phyloP scores from a whole-genome alignment of 2,797 vertebrate genomes.

The Ambastaia sidthimunki region DNA sequence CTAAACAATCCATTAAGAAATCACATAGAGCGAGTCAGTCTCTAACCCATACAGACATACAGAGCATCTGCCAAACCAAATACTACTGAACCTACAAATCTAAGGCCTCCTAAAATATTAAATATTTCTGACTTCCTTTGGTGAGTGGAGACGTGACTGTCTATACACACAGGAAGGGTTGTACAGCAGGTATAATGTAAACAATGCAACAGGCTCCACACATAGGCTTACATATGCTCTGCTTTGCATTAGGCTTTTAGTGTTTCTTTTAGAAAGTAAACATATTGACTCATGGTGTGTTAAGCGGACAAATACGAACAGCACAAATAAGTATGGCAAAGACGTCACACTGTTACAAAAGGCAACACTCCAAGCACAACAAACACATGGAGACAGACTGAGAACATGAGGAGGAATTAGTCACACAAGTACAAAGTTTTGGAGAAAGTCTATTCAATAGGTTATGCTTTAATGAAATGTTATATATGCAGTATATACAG shows the following conservation, averaged over 20 bases:
- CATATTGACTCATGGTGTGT: background rate
- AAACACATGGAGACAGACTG: conserved; percentile 22
- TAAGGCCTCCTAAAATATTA: background rate
- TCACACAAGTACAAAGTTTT: background rate
- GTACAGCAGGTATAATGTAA: no score
- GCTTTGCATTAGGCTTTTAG: conserved; percentile 14
- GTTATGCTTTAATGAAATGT: no score
- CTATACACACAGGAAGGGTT: no score
- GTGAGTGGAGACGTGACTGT: no score
- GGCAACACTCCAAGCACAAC: conserved; percentile 39
- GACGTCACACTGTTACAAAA: conserved; percentile 19
- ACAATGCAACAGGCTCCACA: no score
- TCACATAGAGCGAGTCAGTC: background rate
- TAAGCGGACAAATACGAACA: conserved; percentile 12
- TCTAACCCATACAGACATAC: background rate
- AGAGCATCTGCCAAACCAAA: background rate
- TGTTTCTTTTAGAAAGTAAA: conserved; percentile 28
- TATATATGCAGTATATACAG: no score
- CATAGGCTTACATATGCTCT: conserved; percentile 8
- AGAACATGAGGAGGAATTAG: background rate
- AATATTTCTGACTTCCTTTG: no score
- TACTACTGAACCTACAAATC: background rate
- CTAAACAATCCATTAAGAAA: conserved; percentile 22
- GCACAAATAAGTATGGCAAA: conserved; percentile 18
- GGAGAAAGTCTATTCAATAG: background rate